Evolutionary conservation across 1,140 invertebrate species (phyloP).

Genomic region (Ceratosolen fusciceps): DNA sequence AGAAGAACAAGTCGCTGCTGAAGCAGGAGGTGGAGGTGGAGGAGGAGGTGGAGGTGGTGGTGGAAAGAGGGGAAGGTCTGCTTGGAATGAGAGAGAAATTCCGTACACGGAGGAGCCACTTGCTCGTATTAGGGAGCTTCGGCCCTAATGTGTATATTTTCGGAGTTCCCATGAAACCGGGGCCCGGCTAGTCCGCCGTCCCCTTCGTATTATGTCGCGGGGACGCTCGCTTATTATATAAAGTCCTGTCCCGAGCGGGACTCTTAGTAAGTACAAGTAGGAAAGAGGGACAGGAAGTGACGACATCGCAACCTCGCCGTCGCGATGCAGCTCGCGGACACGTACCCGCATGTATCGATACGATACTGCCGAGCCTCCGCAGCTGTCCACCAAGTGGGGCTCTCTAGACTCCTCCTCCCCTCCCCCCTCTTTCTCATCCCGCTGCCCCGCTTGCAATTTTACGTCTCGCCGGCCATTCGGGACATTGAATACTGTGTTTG

Average conservation of each 20-base stretch:
- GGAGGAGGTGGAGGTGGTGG: no score
- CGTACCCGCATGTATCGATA: conserved; percentile 17
- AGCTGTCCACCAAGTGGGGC: conserved; percentile 69
- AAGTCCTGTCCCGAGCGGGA: not conserved
- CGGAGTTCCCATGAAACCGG: conserved; percentile 24
- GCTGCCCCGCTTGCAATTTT: no score
- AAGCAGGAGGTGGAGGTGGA: no score
- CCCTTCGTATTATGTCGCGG: conserved; percentile 12
- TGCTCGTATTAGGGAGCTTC: not conserved
- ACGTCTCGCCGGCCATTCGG: no score
- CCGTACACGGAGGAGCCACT: no score
- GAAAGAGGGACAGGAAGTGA: conserved; percentile 66
- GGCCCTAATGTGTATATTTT: conserved; percentile 21
- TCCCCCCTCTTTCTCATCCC: no score
- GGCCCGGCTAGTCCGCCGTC: not conserved
- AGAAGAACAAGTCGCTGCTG: no score
- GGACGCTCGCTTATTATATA: conserved; percentile 17
- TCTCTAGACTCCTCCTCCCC: conserved; percentile 51
- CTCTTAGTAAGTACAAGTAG: no score
- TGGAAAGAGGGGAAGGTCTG: no score
- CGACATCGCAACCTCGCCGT: conserved; percentile 55
- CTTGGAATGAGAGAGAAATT: no score
- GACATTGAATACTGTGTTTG: no score
- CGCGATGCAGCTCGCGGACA: conserved; percentile 24
- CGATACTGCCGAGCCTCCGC: conserved; percentile 49